A percentile compares a stretch with the other conserved stretches of the same genome.
Conservation (phyloP, 2,113 vertebrate genomes). For the Microcebus jonahi region DNA sequence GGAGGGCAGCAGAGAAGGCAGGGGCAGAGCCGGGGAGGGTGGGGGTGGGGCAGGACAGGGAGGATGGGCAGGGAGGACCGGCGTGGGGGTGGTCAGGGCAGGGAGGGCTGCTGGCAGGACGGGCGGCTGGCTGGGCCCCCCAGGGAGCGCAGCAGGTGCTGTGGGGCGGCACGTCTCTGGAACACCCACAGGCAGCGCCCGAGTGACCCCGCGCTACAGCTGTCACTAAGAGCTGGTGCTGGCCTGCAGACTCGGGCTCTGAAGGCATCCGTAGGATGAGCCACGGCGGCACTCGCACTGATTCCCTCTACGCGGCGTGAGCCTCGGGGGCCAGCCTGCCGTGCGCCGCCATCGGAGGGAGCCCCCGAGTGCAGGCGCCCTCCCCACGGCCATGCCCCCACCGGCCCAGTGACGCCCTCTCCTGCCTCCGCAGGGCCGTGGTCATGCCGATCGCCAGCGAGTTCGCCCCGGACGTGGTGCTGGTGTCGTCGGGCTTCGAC, state of each 20-base stretch:
- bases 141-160: not conserved
- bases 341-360: too few species aligned
- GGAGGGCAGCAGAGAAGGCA: too few species aligned
- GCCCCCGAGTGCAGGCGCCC: accelerated
- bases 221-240: accelerated
- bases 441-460: slow-evolving; percentile 97
- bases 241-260: accelerated
- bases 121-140: not conserved
- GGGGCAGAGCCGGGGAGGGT: too few species aligned
- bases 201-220: accelerated
- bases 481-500: slow-evolving; percentile 97
- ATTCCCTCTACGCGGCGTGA: accelerated
- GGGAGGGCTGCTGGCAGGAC: accelerated
- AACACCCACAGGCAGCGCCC: too few species aligned
- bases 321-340: not conserved
- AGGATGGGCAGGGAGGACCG: not conserved
- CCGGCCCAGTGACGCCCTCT: accelerated
- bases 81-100: too few species aligned
- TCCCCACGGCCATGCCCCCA: accelerated
- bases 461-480: slow-evolving; percentile 95
- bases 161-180: accelerated
- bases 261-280: accelerated
- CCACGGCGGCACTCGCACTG: accelerated
- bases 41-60: too few species aligned
- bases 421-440: slow-evolving; percentile 88